A percentile compares a stretch with the other conserved stretches of the same genome.
phyloP scores from a whole-genome alignment of 2,113 vertebrate genomes.

The Hyaena hyaena region DNA sequence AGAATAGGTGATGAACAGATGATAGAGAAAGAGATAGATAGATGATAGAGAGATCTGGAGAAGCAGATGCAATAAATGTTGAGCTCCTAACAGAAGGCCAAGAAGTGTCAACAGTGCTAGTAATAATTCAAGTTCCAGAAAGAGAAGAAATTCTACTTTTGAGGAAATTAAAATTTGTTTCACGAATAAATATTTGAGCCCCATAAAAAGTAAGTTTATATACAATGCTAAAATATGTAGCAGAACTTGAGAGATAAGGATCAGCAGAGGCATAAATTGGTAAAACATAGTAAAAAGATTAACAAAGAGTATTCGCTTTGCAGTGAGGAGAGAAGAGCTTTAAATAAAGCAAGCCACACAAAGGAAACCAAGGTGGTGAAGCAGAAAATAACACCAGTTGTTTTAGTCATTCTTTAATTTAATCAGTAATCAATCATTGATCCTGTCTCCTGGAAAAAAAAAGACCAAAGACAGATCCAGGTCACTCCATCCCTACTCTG shows the following conservation, averaged over 20 bases:
- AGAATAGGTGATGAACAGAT: background rate
- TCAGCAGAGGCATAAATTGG: background rate
- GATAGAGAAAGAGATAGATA: background rate
- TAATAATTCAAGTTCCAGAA: background rate
- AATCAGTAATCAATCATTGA: conserved; percentile 59
- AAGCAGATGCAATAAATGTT: background rate
- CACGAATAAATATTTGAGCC: background rate
- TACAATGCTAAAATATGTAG: background rate
- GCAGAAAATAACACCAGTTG: conserved; percentile 34
- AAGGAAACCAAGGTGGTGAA: conserved; percentile 11
- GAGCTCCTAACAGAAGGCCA: background rate
- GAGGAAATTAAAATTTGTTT: conserved; percentile 30
- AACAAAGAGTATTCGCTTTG: background rate
- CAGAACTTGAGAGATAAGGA: background rate
- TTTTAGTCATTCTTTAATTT: conserved; percentile 72
- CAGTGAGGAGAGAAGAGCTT: background rate
- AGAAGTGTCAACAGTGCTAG: background rate
- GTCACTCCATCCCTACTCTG: background rate
- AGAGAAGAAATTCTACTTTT: background rate
- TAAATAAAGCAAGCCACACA: background rate
- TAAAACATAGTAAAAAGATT: background rate
- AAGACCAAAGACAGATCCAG: conserved; percentile 64
- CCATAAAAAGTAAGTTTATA: background rate
- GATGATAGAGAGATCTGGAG: background rate
- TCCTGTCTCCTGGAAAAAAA: conserved; percentile 51